These are phyloP conservation scores for Caenorhabditis tropicalis DNA, from an alignment of 1,140 invertebrate genomes.

Conservation along the genomic window DNA sequence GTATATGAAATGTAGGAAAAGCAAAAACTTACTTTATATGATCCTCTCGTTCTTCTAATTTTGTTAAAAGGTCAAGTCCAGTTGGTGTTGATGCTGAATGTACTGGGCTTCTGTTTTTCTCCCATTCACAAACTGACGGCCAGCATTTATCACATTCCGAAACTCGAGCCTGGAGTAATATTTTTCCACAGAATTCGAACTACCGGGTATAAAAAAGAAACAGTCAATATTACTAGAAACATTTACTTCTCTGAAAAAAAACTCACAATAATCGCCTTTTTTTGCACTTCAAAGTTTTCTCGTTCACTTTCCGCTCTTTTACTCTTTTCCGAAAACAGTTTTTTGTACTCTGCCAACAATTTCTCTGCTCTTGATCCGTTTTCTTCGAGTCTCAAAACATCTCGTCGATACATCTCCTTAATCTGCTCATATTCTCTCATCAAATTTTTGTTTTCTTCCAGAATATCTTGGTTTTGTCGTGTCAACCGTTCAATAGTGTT, in stretches of 20 bases:
- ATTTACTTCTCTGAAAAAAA: background rate
- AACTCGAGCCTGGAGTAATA: constrained; percentile 47
- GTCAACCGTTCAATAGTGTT: constrained; percentile 83
- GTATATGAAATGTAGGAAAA: too few relatives aligned
- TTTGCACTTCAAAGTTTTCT: constrained; percentile 51
- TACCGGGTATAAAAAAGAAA: too few relatives aligned
- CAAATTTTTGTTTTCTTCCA: constrained; percentile 84
- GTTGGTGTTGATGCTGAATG: background rate
- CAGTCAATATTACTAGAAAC: too few relatives aligned
- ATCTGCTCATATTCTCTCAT: constrained; percentile 80
- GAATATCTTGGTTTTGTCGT: constrained; percentile 79
- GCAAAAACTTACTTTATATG: constrained; percentile 59
- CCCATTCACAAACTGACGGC: constrained; percentile 46
- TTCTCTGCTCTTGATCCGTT: constrained; percentile 79
- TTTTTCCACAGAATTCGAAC: too few relatives aligned
- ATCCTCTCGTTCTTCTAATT: constrained; percentile 64
- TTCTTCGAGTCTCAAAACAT: constrained; percentile 80
- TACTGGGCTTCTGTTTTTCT: constrained; percentile 51
- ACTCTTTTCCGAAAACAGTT: constrained; percentile 38
- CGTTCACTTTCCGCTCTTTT: constrained; percentile 48
- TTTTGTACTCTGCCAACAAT: constrained; percentile 86
- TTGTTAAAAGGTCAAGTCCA: constrained; percentile 60
- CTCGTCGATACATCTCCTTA: constrained; percentile 84
- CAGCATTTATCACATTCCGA: constrained; percentile 53
- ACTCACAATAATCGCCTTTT: constrained; percentile 53